phyloP scores from a whole-genome alignment of 2,113 vertebrate species.

The Seriola dumerili region DNA sequence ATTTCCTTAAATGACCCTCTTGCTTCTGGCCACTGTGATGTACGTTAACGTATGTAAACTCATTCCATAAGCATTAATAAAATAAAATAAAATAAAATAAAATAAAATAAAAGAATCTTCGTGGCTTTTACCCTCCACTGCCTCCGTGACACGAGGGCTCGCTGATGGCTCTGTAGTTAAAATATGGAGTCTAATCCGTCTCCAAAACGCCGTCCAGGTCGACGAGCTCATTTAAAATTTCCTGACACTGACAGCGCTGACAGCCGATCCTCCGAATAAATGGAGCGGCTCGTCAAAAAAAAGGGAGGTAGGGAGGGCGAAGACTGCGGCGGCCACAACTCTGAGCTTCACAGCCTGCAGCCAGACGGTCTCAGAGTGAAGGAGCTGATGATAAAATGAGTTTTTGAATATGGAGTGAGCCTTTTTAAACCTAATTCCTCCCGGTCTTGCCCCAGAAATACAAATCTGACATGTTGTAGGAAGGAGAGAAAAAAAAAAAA shows the following conservation, averaged over 20 bases:
- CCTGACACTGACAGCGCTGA: conserved; percentile 69
- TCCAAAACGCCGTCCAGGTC: conserved; percentile 65
- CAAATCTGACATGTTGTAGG: conserved; percentile 65
- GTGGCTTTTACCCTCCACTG: conserved; percentile 56
- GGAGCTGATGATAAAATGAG: conserved; percentile 60
- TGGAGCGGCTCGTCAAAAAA: conserved; percentile 66
- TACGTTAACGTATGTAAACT: conserved; percentile 69
- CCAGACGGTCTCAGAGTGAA: conserved; percentile 32
- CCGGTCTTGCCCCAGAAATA: conserved; percentile 70
- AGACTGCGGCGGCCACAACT: conserved; percentile 41
- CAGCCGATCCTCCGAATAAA: conserved; percentile 72
- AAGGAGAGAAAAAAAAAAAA: conserved; percentile 26
- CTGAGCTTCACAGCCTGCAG: not conserved
- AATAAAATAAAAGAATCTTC: not conserved
- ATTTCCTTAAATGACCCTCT: conserved; percentile 32
- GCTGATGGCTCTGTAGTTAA: conserved; percentile 52
- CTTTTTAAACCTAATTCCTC: conserved; percentile 74
- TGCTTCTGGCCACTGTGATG: conserved; percentile 16
- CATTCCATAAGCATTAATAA: conserved; percentile 43
- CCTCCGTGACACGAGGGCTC: conserved; percentile 33
- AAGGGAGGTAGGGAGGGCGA: conserved; percentile 31
- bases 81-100: not conserved
- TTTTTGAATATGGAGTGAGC: conserved; percentile 71
- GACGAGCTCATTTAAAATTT: conserved; percentile 75
- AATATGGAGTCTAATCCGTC: conserved; percentile 63